Conservation (phyloP, 2,797 vertebrate genomes). For the Vipera latastei region DNA sequence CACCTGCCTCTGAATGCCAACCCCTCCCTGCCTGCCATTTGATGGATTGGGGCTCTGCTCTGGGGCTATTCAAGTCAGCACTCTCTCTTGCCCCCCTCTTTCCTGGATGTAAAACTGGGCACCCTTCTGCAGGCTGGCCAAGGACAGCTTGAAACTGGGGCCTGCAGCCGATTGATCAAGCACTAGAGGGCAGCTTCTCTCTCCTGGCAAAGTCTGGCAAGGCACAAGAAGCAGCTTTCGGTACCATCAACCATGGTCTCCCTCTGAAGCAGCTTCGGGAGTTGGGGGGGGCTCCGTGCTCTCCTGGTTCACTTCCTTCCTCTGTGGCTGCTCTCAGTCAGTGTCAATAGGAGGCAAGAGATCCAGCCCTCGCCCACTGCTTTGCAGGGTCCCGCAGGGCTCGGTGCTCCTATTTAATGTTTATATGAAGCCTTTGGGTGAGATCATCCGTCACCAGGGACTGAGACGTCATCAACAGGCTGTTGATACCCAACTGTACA, state of each 20-base stretch:
- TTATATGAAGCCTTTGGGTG: too few relatives aligned
- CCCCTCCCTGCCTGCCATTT: not conserved
- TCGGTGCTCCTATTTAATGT: too few relatives aligned
- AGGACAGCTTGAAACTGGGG: not conserved
- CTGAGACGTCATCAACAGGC: too few relatives aligned
- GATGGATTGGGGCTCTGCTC: not conserved
- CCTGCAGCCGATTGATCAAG: conserved; percentile 11
- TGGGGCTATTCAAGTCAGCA: not conserved
- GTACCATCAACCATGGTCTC: too few relatives aligned
- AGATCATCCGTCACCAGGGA: too few relatives aligned
- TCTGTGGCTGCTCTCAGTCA: too few relatives aligned
- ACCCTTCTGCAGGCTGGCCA: not conserved
- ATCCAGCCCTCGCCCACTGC: too few relatives aligned
- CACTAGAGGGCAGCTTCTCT: conserved; percentile 45
- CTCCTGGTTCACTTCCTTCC: too few relatives aligned
- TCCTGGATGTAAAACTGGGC: not conserved
- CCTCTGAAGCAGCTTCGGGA: too few relatives aligned
- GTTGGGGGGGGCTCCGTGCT: not conserved
- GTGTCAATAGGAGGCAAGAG: too few relatives aligned
- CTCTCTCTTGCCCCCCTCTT: not conserved
- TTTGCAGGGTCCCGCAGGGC: too few relatives aligned
- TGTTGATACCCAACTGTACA: too few relatives aligned
- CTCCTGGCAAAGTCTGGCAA: not conserved
- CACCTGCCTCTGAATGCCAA: not conserved
- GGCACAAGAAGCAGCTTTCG: not conserved